phyloP scores from a whole-genome alignment of 2,797 vertebrate species.

The Poeciliopsis gracilis region DNA sequence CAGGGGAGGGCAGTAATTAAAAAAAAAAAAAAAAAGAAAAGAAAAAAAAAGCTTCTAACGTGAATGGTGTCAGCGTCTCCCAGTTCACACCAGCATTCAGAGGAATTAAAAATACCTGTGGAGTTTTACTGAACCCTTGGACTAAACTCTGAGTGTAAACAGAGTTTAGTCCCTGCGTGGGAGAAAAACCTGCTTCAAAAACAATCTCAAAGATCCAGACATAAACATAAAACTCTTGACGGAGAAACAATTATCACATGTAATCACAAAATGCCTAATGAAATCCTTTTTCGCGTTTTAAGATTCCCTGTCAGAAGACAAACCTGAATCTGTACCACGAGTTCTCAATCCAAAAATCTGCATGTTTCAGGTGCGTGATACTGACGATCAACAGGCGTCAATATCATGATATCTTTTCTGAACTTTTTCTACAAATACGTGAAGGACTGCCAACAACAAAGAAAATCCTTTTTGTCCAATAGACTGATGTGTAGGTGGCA shows the following conservation, averaged over 20 bases:
- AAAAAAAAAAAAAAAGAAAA: slow-evolving; percentile 71
- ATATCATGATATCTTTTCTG: background rate
- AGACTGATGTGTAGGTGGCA: background rate
- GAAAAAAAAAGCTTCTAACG: slow-evolving; percentile 77
- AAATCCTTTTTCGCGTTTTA: background rate
- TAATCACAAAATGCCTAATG: background rate
- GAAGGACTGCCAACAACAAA: background rate
- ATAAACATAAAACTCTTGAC: background rate
- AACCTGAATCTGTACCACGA: background rate
- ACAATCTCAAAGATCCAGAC: background rate
- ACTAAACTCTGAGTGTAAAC: slow-evolving; percentile 17
- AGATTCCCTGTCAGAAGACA: background rate
- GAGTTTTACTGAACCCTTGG: background rate
- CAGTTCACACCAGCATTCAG: slow-evolving; percentile 55
- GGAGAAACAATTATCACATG: background rate
- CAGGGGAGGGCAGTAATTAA: slow-evolving; percentile 84
- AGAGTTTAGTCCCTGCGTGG: background rate
- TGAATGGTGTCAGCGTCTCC: slow-evolving; percentile 75
- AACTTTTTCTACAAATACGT: background rate
- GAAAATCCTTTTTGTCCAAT: background rate
- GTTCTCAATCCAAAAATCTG: background rate
- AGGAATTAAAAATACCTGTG: slow-evolving; percentile 48
- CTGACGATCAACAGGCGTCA: background rate
- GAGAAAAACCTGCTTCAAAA: background rate
- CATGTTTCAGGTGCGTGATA: background rate